phyloP scores from a whole-genome alignment of 2,797 vertebrate genomes.

The Vultur gryphus region DNA sequence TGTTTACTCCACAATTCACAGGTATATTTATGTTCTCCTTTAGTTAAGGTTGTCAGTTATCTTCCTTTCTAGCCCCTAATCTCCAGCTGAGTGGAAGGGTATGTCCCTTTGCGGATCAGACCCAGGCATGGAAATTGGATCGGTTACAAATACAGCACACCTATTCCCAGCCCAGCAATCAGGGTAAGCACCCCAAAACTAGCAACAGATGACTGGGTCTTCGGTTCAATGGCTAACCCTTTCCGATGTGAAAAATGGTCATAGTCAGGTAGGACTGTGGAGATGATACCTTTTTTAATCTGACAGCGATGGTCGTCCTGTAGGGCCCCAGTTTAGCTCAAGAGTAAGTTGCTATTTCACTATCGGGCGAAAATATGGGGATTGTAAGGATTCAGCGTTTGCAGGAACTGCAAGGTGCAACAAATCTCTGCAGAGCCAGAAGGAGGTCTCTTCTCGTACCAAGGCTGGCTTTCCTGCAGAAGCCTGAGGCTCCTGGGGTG shows the following conservation, averaged over 20 bases:
- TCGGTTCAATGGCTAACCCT: background rate
- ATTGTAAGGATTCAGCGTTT: background rate
- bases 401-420: background rate
- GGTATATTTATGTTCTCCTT: background rate
- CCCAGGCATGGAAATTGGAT: background rate
- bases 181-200: background rate
- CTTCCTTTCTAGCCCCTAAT: background rate
- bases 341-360: background rate
- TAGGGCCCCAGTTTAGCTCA: background rate
- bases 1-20: slow-evolving; percentile 39
- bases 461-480: background rate
- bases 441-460: background rate
- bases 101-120: accelerated
- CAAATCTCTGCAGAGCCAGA: background rate
- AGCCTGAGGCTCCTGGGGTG: background rate
- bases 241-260: background rate
- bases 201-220: background rate
- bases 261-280: background rate
- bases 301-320: background rate
- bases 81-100: background rate
- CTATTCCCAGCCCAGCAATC: background rate
- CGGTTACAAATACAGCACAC: background rate
- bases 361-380: accelerated
- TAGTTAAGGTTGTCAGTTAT: background rate
- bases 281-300: background rate